A percentile compares a stretch with the other conserved stretches of the same genome.
These are phyloP conservation scores for Tetramorium parvispinum DNA, from an alignment of 1,140 invertebrate species.

Conservation along the genomic window DNA sequence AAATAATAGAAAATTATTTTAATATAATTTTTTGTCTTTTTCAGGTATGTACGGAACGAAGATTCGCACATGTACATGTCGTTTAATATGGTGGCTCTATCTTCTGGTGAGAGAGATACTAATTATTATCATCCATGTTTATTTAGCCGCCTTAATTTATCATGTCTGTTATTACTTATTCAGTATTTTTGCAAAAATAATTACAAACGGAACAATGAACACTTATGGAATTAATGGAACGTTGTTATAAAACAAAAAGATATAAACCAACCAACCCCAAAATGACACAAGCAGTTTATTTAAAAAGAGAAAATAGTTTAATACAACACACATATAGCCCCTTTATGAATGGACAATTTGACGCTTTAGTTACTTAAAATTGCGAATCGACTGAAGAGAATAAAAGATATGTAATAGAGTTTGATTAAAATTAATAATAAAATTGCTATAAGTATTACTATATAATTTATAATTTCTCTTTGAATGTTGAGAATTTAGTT, in stretches of 20 bases:
- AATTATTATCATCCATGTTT: not conserved
- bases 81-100: not conserved
- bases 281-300: not conserved
- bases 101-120: conserved; percentile 28
- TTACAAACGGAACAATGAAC: not conserved
- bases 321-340: not conserved
- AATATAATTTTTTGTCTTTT: not conserved
- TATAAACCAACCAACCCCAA: not conserved
- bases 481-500: conserved; percentile 25
- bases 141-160: not conserved
- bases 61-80: not conserved
- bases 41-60: conserved; percentile 30
- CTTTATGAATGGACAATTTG: too few relatives aligned
- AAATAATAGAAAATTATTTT: not conserved
- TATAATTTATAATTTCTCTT: not conserved
- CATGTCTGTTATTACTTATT: not conserved
- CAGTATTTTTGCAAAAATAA: not conserved
- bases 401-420: not conserved
- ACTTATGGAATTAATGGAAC: not conserved
- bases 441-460: not conserved
- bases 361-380: not conserved
- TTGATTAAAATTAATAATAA: conserved; percentile 7
- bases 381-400: not conserved
- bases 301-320: not conserved
- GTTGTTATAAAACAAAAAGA: not conserved